phyloP scores from a whole-genome alignment of 2,797 vertebrate genomes.

The Acanthurus tractus region DNA sequence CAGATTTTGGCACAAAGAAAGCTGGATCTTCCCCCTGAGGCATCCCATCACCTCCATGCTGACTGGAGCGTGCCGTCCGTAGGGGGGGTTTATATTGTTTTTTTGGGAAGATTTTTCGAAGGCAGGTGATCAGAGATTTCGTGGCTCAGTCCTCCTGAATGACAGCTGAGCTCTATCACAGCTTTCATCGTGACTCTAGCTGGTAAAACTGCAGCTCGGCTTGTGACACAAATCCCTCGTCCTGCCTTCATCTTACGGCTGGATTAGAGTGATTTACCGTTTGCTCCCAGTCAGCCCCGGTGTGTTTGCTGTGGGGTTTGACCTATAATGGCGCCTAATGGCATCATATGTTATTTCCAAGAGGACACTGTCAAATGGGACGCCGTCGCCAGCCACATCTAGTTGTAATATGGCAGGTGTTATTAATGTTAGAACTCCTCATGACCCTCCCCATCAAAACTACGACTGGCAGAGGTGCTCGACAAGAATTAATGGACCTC shows the following conservation, averaged over 20 bases:
- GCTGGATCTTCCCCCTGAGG: constrained; percentile 1
- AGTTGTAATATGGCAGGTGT: constrained; percentile 51
- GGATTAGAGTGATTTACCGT: constrained; percentile 67
- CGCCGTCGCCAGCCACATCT: constrained; percentile 37
- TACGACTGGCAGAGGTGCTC: constrained; percentile 40
- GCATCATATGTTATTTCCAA: constrained; percentile 62
- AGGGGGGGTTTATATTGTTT: no score
- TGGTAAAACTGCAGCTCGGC: constrained; percentile 63
- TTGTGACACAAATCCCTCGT: constrained; percentile 63
- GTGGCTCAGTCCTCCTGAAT: constrained; percentile 51
- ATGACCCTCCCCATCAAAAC: constrained; percentile 63
- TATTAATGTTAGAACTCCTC: constrained; percentile 72
- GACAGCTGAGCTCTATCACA: constrained; percentile 67
- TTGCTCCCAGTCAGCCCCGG: constrained; percentile 18
- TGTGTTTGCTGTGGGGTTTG: constrained; percentile 62
- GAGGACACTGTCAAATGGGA: constrained; percentile 65
- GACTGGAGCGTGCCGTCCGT: constrained; percentile 8
- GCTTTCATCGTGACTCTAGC: constrained; percentile 67
- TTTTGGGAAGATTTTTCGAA: not conserved
- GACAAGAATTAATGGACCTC: constrained; percentile 65
- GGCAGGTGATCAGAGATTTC: constrained; percentile 39
- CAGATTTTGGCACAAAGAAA: not conserved
- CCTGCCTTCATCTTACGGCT: constrained; percentile 57
- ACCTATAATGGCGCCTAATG: constrained; percentile 71
- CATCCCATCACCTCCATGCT: not conserved